Evolutionary conservation across 2,888 invertebrate species (phyloP), one percentile per base, ranked within the genome.

Genomic region (Empis livida): DNA sequence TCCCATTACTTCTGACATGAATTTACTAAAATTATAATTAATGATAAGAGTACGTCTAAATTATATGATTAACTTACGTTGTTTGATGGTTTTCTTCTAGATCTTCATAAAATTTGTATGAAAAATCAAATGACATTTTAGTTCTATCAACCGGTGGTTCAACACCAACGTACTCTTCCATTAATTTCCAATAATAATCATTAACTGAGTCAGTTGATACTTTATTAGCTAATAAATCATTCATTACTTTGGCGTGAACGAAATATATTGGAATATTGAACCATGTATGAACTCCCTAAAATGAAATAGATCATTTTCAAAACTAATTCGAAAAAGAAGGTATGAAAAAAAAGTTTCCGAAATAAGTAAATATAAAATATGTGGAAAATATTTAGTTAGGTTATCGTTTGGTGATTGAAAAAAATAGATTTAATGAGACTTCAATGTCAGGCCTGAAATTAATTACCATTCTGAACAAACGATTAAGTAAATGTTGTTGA

Each of bases 1-100:
- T 67, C 90, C 89, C 37, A 90, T 70, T 30, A 91, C 77, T 62
- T 76, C 81, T 40, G 82, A 81, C 20, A 89, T 79, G 62, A 80
- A 79, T 62, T 82, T 82, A 58, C 81, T 79, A 62, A 14, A 70
- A 70, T 51, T 48, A 16, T 14, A 44, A 41, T 44, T 8, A 35
- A 35, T 4, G 3, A 2, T 13, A 5, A 5, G 13, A 32, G 13
- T 4, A n/a, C 32, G 9, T 42, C 30, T 60, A 31, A 60, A 58
- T 1, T 61, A 16, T 14, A n/a, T 13, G 17, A 35, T 10, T 20
- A 9, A n/a, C 52, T 54, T 45, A 60, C 61, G 57, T 56, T 3
- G 61, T 57, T 48, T 60, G 59, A 39, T 59, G 50, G 20, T 48
- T 54, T 15, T 61, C 53, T 38, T 58, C 58, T 17, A 60, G 53